Evolutionary conservation across 2,888 invertebrate genomes (phyloP), one percentile per base, ranked within the genome.

Genomic region (Tuberolachnus salignus): DNA sequence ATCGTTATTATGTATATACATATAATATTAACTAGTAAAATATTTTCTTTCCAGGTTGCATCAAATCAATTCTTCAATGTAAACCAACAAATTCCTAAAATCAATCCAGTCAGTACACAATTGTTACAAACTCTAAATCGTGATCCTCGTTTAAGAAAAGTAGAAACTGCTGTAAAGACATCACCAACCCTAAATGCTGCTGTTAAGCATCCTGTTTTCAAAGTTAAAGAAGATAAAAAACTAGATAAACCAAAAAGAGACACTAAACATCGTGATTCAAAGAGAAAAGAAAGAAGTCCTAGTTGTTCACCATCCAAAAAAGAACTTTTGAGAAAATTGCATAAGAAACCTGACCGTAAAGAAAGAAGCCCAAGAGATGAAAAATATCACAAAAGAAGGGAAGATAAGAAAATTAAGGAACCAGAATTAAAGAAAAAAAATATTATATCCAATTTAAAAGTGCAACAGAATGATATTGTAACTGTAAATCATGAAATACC

Each of bases 131-230:
- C 82, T 19, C 80, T 80, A 2, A 78, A 72, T 59, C 81, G 82
- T 1, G 82, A 82, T 67, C 82, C 82, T 23, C 81, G 82, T 42
- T 59, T 82, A 63, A 80, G 81, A 64, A 81, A 80, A 64, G 59
- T 53, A 3, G 80, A 81, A 26, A 70, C 19, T 75, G 11, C 34
- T 55, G 16, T 19, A 1, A 75, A 75, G 46, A 9, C 26, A 57
- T 44, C 57, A 0, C 16, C 63, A 14, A 19, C 55, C 3, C 14
- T 23, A 10, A 16, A 42, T 42, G 49, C 57, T 46, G 23, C 59
- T 34, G 44, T 53, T 11, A 78, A 78, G 11, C 67, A 67, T 8
- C 16, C 34, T 49, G 9, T 67, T 59, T 1, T 57, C 1, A 78
- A 78, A 67, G 67, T 21, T 46, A 78, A 67, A 67, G 75, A 78